A percentile compares a stretch with the other conserved stretches of the same genome.
Conservation (phyloP, 2,888 invertebrate species). For the Baccha elongata region DNA sequence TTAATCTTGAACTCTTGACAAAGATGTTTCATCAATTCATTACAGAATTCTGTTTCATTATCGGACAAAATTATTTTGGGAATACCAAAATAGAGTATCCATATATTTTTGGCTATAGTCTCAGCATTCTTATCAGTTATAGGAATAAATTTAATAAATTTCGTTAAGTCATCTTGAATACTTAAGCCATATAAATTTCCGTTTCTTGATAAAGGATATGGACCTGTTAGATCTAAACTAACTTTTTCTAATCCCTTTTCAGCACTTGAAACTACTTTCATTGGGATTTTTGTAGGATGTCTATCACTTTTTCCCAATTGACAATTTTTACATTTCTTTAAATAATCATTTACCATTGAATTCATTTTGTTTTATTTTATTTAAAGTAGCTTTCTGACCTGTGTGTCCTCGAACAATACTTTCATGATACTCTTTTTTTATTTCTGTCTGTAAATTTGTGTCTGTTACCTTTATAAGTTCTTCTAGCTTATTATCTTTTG, state of each 20-base stretch:
- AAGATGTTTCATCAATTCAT: background rate
- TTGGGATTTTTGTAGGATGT: background rate
- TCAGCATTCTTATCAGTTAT: conserved; percentile 1
- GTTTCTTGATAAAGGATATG: background rate
- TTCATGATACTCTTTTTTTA: background rate
- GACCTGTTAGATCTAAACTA: background rate
- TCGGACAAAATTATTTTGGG: background rate
- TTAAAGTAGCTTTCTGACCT: background rate
- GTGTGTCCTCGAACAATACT: background rate
- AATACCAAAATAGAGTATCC: background rate
- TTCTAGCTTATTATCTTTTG: background rate
- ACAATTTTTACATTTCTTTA: no score
- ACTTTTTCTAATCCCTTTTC: background rate
- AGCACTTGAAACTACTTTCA: background rate
- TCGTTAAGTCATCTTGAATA: background rate
- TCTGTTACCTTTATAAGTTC: background rate
- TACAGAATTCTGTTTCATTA: no score
- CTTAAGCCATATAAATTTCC: background rate
- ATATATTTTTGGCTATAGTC: background rate
- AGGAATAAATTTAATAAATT: background rate
- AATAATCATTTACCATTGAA: background rate
- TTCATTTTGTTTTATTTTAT: background rate
- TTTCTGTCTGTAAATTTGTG: background rate
- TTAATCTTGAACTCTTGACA: background rate
- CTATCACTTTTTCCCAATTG: no score